Evolutionary conservation across 2,113 vertebrate species (phyloP).

Genomic region (Reinhardtius hippoglossoides): DNA sequence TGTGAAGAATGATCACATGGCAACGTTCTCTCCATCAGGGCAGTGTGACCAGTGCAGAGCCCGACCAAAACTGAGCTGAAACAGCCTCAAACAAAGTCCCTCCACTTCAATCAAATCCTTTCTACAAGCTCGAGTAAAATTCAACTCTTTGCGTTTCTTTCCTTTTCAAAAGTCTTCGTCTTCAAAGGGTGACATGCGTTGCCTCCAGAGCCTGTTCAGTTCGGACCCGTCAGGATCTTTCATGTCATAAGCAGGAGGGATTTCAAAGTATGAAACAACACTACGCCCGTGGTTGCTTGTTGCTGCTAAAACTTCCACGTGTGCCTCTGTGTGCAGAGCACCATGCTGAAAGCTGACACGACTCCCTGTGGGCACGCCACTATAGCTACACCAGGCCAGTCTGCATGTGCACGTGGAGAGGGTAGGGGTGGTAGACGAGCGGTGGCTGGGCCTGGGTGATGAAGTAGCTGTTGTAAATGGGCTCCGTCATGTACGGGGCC

Average conservation of each 20-base stretch:
- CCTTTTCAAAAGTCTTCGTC: conserved; percentile 40
- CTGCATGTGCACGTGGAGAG: conserved; percentile 86
- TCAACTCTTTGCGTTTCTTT: conserved; percentile 12
- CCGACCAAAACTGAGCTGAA: conserved; percentile 16
- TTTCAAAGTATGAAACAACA: conserved; percentile 69
- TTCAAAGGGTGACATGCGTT: conserved; percentile 46
- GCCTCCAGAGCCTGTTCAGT: conserved; percentile 37
- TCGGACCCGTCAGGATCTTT: conserved; percentile 36
- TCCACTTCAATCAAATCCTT: conserved; percentile 28
- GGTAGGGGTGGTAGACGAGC: conserved; percentile 87
- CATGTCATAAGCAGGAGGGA: conserved; percentile 56
- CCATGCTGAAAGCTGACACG: conserved; percentile 64
- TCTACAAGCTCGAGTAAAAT: conserved; percentile 20
- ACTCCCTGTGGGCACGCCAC: conserved; percentile 41
- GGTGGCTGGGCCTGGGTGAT: conserved; percentile 85
- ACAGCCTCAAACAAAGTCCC: conserved; percentile 25
- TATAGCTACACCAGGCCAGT: conserved; percentile 84
- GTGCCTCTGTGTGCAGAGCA: conserved; percentile 60
- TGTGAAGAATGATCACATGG: conserved; percentile 22
- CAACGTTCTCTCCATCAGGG: conserved; percentile 16
- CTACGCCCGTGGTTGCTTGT: conserved; percentile 46
- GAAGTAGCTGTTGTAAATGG: conserved; percentile 89
- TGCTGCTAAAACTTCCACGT: conserved; percentile 61
- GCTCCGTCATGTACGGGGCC: conserved; percentile 89
- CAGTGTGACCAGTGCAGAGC: conserved; percentile 1